phyloP scores from a whole-genome alignment of 1,140 invertebrate genomes.

The Mylabris phalerata region DNA sequence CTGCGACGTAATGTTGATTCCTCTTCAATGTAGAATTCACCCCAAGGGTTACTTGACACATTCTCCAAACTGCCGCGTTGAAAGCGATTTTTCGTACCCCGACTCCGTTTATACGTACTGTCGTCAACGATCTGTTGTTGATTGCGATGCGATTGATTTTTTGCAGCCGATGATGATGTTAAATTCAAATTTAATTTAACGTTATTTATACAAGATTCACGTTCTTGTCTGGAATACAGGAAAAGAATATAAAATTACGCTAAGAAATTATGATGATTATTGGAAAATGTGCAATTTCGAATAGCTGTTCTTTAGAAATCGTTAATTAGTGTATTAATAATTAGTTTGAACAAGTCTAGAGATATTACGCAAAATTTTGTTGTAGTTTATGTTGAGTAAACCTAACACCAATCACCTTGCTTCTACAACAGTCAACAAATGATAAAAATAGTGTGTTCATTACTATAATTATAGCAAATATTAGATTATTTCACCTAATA shows the following conservation, averaged over 20 bases:
- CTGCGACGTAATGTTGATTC: slow-evolving; percentile 61
- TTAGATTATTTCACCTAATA: no score
- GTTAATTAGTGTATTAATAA: no score
- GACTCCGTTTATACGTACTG: slow-evolving; percentile 3
- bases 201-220: slow-evolving; percentile 34
- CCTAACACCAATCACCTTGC: no score
- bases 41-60: slow-evolving; percentile 34
- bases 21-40: slow-evolving; percentile 31
- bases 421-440: no score
- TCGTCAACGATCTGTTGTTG: background rate
- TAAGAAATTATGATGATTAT: no score
- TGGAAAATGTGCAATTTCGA: no score
- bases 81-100: slow-evolving; percentile 17
- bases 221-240: slow-evolving; percentile 27
- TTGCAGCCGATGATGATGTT: slow-evolving; percentile 7
- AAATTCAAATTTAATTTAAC: slow-evolving; percentile 22
- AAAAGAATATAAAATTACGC: background rate
- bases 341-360: no score
- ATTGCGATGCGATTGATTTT: slow-evolving; percentile 13
- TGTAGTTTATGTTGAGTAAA: no score
- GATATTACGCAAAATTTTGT: no score
- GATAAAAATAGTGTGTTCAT: no score
- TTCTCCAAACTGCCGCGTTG: slow-evolving; percentile 35
- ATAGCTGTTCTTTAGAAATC: no score
- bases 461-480: no score